A percentile compares a stretch with the other conserved stretches of the same genome.
Evolutionary conservation across 2,797 vertebrate genomes (phyloP).

Genomic region (Onychomys arenicola): DNA sequence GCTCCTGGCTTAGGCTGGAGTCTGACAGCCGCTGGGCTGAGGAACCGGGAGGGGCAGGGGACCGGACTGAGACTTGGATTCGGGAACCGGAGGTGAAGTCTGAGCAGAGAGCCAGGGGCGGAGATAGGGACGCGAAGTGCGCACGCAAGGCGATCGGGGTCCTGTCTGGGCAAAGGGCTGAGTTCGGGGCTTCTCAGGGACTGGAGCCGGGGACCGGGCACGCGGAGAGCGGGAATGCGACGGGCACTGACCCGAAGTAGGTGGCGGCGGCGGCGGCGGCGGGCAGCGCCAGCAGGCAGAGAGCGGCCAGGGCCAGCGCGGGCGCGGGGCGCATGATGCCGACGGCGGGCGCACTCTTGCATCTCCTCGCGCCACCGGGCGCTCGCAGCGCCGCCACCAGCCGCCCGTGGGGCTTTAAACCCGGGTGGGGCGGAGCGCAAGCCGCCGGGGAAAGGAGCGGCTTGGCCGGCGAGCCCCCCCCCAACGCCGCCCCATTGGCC

Average conservation of each 20-base stretch:
- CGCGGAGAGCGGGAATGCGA: slow-evolving; percentile 37
- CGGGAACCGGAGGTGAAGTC: not conserved
- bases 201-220: not conserved
- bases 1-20: not conserved
- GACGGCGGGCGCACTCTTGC: slow-evolving; percentile 84
- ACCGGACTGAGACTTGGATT: not conserved
- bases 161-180: not conserved
- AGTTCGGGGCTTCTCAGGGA: not conserved
- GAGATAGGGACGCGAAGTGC: not conserved
- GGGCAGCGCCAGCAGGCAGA: slow-evolving; percentile 92
- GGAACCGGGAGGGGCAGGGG: not conserved
- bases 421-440: slow-evolving; percentile 75
- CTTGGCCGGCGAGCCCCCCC: not conserved
- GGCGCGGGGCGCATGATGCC: slow-evolving; percentile 94
- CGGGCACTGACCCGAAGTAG: slow-evolving; percentile 89
- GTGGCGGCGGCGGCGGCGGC: slow-evolving; percentile 81
- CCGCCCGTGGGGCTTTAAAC: slow-evolving; percentile 85
- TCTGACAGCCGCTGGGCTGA: not conserved
- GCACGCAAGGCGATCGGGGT: not conserved
- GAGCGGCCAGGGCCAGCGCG: slow-evolving; percentile 89
- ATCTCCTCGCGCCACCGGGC: slow-evolving; percentile 91
- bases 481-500: slow-evolving; percentile 64
- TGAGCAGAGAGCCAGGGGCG: not conserved
- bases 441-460: not conserved
- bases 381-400: slow-evolving; percentile 82